Percentiles rank a stretch among this genome's conserved stretches.
phyloP scores from a whole-genome alignment of 2,113 vertebrate species.

The Pelmatolapia mariae region DNA sequence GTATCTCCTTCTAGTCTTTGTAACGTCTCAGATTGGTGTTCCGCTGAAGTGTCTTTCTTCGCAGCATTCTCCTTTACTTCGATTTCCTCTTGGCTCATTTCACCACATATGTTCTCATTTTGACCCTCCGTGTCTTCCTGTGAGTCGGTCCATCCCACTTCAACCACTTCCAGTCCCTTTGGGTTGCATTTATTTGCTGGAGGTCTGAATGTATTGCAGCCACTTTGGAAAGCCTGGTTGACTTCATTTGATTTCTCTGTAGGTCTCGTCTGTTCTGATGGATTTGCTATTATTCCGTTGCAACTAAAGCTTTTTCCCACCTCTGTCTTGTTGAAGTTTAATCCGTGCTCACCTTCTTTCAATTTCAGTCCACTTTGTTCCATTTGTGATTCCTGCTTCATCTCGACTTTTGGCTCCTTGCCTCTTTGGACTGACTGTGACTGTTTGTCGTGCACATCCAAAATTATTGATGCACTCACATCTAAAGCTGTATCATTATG shows the following conservation, averaged over 20 bases:
- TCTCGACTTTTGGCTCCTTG: background rate
- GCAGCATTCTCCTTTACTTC: background rate
- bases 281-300: background rate
- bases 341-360: background rate
- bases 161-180: background rate
- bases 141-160: background rate
- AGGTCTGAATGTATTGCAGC: background rate
- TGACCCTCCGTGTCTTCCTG: background rate
- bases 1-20: constrained; percentile 8
- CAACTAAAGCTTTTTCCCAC: background rate
- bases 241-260: background rate
- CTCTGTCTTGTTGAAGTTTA: background rate
- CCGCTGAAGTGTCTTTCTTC: constrained; percentile 4
- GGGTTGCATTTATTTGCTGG: background rate
- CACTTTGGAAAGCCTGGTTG: background rate
- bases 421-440: background rate
- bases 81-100: background rate
- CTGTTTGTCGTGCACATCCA: background rate
- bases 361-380: background rate
- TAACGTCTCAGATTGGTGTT: constrained; percentile 23
- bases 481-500: background rate
- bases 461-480: background rate
- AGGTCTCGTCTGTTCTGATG: background rate
- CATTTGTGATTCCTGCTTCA: background rate
- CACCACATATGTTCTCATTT: background rate